Evolutionary conservation across 2,888 invertebrate genomes (phyloP).

Genomic region (Dasypogon diadema): DNA sequence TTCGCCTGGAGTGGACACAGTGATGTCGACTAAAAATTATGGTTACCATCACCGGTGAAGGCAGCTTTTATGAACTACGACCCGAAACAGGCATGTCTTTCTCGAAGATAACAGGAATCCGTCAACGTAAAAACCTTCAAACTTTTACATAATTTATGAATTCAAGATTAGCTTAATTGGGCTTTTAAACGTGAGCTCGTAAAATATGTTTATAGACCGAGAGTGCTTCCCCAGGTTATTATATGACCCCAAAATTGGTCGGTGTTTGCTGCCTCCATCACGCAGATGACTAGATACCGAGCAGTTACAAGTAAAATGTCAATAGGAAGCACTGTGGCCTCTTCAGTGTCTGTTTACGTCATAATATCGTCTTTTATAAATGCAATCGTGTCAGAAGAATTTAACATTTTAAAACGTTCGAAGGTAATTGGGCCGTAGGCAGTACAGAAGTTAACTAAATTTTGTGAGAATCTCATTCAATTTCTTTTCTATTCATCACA

Average conservation of each 20-base stretch:
- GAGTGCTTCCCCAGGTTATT: constrained; percentile 36
- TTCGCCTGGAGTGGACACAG: not conserved
- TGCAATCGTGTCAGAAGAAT: no score
- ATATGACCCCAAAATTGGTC: constrained; percentile 15
- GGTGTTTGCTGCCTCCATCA: not conserved
- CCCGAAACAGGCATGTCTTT: not conserved
- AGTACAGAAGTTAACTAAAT: no score
- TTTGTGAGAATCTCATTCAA: no score
- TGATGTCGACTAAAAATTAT: constrained; percentile 24
- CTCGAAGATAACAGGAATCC: constrained; percentile 13
- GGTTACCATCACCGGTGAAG: not conserved
- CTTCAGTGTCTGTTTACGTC: no score
- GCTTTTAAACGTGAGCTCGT: constrained; percentile 47
- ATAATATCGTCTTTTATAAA: no score
- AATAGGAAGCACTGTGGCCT: not conserved
- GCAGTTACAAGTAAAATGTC: not conserved
- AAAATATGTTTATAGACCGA: constrained; percentile 40
- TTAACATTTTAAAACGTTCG: no score
- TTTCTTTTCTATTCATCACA: no score
- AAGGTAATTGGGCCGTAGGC: no score
- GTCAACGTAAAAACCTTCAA: constrained; percentile 27
- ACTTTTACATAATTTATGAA: constrained; percentile 50
- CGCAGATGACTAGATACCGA: not conserved
- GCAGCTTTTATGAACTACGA: constrained; percentile 5
- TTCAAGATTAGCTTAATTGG: constrained; percentile 49